These are phyloP conservation scores for Colossoma macropomum DNA, from an alignment of 2,113 vertebrate genomes.

Conservation along the genomic window DNA sequence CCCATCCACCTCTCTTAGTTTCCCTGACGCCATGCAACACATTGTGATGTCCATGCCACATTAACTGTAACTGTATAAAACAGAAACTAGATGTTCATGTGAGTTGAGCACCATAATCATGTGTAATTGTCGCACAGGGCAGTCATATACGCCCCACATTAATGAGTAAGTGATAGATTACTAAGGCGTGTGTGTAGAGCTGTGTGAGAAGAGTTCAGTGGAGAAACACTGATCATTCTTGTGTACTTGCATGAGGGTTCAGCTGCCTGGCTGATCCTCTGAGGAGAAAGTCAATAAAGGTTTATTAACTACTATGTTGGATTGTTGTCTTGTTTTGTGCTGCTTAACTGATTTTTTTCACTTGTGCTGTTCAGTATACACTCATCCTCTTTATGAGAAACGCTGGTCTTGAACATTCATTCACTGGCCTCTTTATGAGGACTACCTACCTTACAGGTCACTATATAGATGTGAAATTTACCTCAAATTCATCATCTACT, in stretches of 20 bases:
- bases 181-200: conserved; percentile 60
- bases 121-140: conserved; percentile 55
- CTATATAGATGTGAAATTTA: no score
- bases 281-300: conserved; percentile 66
- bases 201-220: conserved; percentile 56
- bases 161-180: conserved; percentile 65
- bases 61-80: conserved; percentile 57
- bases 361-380: no score
- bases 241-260: conserved; percentile 47
- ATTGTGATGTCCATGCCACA: conserved; percentile 45
- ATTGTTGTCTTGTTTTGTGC: neutral
- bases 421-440: no score
- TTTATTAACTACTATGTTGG: neutral
- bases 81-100: conserved; percentile 61
- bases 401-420: no score
- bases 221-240: conserved; percentile 57
- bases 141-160: conserved; percentile 56
- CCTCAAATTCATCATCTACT: no score
- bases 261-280: conserved; percentile 48
- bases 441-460: no score
- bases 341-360: neutral
- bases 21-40: conserved; percentile 62
- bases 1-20: conserved; percentile 49
- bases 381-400: no score
- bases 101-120: conserved; percentile 62